phyloP scores from a whole-genome alignment of 2,888 invertebrate genomes.

The Leistus spinibarbis region DNA sequence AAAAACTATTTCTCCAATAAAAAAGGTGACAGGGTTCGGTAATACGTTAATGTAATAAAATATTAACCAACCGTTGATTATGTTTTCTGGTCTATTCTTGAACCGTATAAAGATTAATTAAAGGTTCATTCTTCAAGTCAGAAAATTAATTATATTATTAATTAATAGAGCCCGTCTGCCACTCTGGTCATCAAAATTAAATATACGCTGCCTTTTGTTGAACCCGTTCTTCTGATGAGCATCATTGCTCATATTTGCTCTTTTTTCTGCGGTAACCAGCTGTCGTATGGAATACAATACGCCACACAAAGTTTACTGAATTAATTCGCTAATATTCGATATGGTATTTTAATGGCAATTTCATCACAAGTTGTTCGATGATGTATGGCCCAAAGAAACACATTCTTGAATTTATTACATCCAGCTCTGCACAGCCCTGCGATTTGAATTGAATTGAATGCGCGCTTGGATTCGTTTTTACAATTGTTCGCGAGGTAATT shows the following conservation, averaged over 20 bases:
- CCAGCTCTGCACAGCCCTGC: background rate
- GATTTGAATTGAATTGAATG: background rate
- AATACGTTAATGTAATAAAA: too few relatives aligned
- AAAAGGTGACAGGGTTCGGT: too few relatives aligned
- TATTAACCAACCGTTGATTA: too few relatives aligned
- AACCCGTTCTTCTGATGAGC: background rate
- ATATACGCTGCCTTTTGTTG: background rate
- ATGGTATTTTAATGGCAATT: constrained; percentile 2
- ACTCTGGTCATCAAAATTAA: background rate
- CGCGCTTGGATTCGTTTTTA: background rate
- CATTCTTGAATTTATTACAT: background rate
- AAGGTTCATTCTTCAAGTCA: too few relatives aligned
- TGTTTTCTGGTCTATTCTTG: too few relatives aligned
- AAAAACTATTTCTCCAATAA: too few relatives aligned
- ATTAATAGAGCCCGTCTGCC: background rate
- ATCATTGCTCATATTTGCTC: background rate
- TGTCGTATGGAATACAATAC: background rate
- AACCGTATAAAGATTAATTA: too few relatives aligned
- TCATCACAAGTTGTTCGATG: background rate
- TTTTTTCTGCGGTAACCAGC: background rate
- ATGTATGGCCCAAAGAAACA: background rate
- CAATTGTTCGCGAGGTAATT: background rate
- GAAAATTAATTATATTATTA: background rate
- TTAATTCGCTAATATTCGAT: background rate
- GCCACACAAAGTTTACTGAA: background rate